Evolutionary conservation across 2,797 vertebrate genomes (phyloP).

Genomic region (Morus bassanus): DNA sequence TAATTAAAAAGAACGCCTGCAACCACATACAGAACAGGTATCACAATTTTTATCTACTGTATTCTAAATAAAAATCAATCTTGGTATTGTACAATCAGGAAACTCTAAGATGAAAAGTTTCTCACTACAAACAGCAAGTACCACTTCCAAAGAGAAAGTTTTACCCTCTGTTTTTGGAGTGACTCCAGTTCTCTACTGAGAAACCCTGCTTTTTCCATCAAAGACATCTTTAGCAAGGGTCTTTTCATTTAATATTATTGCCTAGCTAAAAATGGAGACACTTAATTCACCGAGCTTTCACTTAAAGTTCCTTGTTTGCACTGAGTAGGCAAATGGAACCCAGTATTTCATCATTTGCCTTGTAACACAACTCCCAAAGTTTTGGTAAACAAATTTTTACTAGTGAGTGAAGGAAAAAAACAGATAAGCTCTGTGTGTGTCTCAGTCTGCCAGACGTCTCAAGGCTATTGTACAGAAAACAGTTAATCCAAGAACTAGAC

Average conservation of each 20-base stretch:
- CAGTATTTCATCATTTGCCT: neutral
- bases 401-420: neutral
- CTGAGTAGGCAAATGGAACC: neutral
- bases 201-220: neutral
- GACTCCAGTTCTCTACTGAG: neutral
- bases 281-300: neutral
- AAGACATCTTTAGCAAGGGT: neutral
- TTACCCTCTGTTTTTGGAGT: neutral
- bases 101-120: neutral
- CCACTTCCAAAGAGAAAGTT: neutral
- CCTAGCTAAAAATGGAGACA: neutral
- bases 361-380: neutral
- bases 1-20: neutral
- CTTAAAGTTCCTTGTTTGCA: neutral
- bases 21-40: neutral
- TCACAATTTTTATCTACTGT: neutral
- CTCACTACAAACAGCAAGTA: neutral
- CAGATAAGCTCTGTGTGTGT: neutral
- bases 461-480: neutral
- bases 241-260: neutral
- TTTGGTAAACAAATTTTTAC: neutral
- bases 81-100: neutral
- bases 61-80: neutral
- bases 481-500: neutral
- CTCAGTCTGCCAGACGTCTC: neutral